phyloP scores from a whole-genome alignment of 2,888 invertebrate genomes.

The Cyaniris semiargus region DNA sequence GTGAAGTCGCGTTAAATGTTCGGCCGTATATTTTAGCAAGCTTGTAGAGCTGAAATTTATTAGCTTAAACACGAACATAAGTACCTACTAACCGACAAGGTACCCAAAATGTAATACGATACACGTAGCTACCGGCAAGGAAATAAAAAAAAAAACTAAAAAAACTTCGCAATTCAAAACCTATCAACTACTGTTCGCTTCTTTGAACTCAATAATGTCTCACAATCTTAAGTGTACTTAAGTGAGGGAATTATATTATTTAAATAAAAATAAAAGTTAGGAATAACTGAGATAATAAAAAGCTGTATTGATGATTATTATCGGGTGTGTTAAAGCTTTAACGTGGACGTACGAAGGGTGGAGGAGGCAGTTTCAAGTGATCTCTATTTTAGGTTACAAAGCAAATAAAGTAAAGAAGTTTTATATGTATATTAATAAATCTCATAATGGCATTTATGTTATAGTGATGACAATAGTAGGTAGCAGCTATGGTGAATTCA shows the following conservation, averaged over 20 bases:
- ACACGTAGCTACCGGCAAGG: not conserved
- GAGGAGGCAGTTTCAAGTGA: not conserved
- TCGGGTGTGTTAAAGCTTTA: not conserved
- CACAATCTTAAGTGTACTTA: conserved; percentile 23
- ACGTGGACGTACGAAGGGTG: not conserved
- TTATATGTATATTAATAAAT: not conserved
- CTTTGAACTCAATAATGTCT: conserved; percentile 17
- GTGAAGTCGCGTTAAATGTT: too few relatives aligned
- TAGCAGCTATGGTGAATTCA: too few relatives aligned
- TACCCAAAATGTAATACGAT: conserved; percentile 16
- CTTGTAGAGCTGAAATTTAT: too few relatives aligned
- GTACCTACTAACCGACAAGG: not conserved
- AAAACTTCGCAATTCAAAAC: not conserved
- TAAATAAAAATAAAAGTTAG: conserved; percentile 25
- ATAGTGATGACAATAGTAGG: too few relatives aligned
- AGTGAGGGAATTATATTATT: conserved; percentile 27
- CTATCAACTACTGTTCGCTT: not conserved
- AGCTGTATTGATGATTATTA: conserved; percentile 20
- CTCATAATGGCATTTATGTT: too few relatives aligned
- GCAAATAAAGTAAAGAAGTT: not conserved
- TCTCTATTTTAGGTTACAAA: not conserved
- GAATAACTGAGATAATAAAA: conserved; percentile 22
- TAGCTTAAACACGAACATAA: not conserved
- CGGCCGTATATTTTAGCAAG: too few relatives aligned
- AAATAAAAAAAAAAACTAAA: not conserved